A percentile compares a stretch with the other conserved stretches of the same genome.
These are phyloP conservation scores for Scomber japonicus DNA, from an alignment of 2,113 vertebrate species.

Conservation along the genomic window DNA sequence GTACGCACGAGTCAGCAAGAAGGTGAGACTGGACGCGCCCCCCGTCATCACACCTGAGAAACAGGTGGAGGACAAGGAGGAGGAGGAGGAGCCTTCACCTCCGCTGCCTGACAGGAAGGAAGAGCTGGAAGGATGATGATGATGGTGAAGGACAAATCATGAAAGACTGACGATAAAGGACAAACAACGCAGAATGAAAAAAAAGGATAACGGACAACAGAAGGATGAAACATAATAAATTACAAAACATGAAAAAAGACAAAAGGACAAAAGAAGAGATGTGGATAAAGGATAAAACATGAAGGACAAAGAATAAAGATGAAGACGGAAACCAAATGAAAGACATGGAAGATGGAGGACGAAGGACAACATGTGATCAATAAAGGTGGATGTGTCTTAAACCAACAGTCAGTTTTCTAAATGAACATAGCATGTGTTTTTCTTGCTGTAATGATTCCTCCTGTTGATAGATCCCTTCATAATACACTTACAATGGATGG, in stretches of 20 bases:
- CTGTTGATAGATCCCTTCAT: too few relatives aligned
- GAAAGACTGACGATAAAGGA: background rate
- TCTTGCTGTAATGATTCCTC: too few relatives aligned
- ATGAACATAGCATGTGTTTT: too few relatives aligned
- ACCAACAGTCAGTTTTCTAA: too few relatives aligned
- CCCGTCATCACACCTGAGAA: slow-evolving; percentile 10
- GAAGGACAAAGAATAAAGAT: too few relatives aligned
- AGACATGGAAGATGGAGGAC: background rate
- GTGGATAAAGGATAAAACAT: background rate
- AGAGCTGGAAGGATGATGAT: slow-evolving; percentile 24
- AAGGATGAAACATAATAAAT: background rate
- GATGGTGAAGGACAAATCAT: background rate
- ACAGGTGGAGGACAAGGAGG: background rate
- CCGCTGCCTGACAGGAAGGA: slow-evolving; percentile 40
- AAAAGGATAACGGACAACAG: background rate
- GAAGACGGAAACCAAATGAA: too few relatives aligned
- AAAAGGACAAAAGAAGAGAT: background rate
- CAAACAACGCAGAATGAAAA: background rate
- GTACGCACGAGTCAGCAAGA: slow-evolving; percentile 61
- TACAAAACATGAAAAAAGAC: background rate
- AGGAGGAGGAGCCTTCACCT: slow-evolving; percentile 45
- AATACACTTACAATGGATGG: too few relatives aligned
- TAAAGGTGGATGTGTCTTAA: too few relatives aligned
- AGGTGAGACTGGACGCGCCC: background rate
- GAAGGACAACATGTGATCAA: too few relatives aligned